Percentiles rank a stretch among this genome's conserved stretches.
Conservation (phyloP, 2,797 vertebrate species). For the Sylvia borin region DNA sequence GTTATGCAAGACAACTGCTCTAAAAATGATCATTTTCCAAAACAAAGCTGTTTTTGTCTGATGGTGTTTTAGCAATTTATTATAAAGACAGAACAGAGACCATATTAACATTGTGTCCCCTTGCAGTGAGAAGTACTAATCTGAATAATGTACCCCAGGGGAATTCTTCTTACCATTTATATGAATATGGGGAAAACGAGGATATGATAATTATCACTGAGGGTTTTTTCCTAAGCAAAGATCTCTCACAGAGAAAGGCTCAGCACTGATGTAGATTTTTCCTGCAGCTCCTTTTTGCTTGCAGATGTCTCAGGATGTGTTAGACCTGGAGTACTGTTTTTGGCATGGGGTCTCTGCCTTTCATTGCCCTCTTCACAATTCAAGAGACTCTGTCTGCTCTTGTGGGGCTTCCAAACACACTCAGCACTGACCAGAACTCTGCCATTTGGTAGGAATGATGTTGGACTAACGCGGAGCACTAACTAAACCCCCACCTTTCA, state of each 20-base stretch:
- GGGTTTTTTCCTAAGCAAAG: not conserved
- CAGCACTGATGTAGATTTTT: not conserved
- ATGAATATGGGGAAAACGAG: not conserved
- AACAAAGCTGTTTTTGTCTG: not conserved
- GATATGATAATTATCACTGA: not conserved
- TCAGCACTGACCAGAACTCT: not conserved
- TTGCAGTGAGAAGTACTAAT: conserved; percentile 9
- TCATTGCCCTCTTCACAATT: not conserved
- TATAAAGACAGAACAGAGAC: not conserved
- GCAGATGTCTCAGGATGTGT: not conserved
- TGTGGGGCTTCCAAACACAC: not conserved
- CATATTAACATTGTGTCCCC: not conserved
- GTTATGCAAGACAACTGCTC: not conserved
- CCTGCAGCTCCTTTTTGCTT: not conserved
- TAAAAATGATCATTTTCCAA: conserved; percentile 15
- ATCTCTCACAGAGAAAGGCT: not conserved
- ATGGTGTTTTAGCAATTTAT: not conserved
- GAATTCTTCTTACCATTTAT: not conserved
- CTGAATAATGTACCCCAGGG: conserved; percentile 4
- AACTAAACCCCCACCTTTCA: not conserved
- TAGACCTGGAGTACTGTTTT: not conserved
- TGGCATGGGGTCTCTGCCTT: not conserved
- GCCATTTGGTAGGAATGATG: not conserved
- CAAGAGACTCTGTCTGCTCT: not conserved
- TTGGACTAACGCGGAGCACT: accelerated